Percentiles rank a stretch among this genome's conserved stretches.
Conservation (phyloP, 1,140 invertebrate species). For the Aphaenogaster floridana region DNA sequence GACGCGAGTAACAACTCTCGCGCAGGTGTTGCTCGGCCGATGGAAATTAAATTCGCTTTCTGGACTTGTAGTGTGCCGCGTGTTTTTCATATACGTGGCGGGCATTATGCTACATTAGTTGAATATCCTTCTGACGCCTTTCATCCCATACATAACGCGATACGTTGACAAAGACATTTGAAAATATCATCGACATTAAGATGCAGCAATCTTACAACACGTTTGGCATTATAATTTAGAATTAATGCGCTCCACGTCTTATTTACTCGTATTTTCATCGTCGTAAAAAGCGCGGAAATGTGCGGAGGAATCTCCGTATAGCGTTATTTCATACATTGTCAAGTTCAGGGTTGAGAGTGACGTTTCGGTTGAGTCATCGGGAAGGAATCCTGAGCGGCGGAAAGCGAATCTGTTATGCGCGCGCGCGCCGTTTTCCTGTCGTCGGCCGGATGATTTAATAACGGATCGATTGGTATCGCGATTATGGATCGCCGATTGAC, state of each 20-base stretch:
- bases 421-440: slow-evolving; percentile 12
- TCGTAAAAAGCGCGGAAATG: background rate
- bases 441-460: slow-evolving; percentile 62
- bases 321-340: slow-evolving; percentile 12
- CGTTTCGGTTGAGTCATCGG: slow-evolving; percentile 1
- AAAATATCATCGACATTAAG: slow-evolving; percentile 17
- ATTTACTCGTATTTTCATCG: background rate
- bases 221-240: slow-evolving; percentile 15
- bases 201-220: background rate
- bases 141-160: background rate
- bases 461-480: slow-evolving; percentile 64
- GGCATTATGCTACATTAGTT: slow-evolving; percentile 42
- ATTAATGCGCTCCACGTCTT: background rate
- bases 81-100: slow-evolving; percentile 33
- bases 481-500: slow-evolving; percentile 65
- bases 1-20: slow-evolving; percentile 17
- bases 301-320: background rate
- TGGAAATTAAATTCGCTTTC: slow-evolving; percentile 50
- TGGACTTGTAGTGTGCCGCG: slow-evolving; percentile 15
- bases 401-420: slow-evolving; percentile 26
- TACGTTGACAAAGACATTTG: slow-evolving; percentile 19
- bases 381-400: background rate
- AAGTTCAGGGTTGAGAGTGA: background rate
- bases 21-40: slow-evolving; percentile 42
- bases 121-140: background rate